Evolutionary conservation across 2,888 invertebrate genomes (phyloP).

Genomic region (Eristalis tenax): DNA sequence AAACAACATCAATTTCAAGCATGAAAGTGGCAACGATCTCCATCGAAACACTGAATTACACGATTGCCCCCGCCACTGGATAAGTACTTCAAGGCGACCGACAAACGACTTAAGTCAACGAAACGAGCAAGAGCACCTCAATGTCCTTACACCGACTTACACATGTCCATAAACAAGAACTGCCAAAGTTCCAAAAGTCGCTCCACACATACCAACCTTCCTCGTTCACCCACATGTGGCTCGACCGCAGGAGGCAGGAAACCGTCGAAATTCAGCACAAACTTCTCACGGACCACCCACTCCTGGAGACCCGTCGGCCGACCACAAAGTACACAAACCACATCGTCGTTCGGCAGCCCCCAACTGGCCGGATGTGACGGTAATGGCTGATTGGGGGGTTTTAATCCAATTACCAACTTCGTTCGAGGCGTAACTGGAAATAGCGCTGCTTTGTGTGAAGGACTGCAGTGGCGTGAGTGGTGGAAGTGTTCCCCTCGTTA

Average conservation of each 20-base stretch:
- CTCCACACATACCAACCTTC: not conserved
- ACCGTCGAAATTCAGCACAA: not conserved
- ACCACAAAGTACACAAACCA: not conserved
- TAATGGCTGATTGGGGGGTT: not conserved
- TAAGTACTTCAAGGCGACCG: not conserved
- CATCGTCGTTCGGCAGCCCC: not conserved
- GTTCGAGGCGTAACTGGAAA: not conserved
- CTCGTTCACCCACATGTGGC: not conserved
- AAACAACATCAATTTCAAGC: not conserved
- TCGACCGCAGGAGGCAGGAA: not conserved
- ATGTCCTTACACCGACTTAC: not conserved
- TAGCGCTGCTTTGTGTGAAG: not conserved
- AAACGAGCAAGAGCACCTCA: not conserved
- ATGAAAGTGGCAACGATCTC: not conserved
- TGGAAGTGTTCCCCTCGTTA: slow-evolving; percentile 15
- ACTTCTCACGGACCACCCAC: not conserved
- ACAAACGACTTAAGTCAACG: not conserved
- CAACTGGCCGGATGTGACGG: not conserved
- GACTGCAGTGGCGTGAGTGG: not conserved
- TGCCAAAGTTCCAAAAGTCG: not conserved
- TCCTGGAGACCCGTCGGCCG: not conserved
- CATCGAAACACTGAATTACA: not conserved
- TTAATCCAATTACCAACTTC: not conserved
- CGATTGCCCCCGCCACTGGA: not conserved
- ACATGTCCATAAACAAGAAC: not conserved